phyloP scores from a whole-genome alignment of 1,140 invertebrate genomes.

The Magallana angulata region DNA sequence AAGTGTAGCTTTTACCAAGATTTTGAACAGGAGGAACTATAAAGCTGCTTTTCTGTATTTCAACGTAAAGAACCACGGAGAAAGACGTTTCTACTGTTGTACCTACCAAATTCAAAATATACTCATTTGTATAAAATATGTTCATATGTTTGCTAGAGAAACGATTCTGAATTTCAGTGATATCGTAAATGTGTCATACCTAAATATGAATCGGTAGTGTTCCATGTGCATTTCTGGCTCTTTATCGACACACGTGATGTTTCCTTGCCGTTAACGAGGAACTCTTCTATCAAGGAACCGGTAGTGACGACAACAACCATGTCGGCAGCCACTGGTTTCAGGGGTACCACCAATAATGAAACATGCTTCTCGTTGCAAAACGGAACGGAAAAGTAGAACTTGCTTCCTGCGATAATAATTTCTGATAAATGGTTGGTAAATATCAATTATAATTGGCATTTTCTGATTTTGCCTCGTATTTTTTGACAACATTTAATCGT shows the following conservation, averaged over 20 bases:
- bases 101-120: neutral
- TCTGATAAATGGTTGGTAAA: no score
- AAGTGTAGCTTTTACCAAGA: neutral
- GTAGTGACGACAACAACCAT: constrained; percentile 1
- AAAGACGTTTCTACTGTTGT: neutral
- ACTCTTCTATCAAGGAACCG: neutral
- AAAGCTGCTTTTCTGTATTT: neutral
- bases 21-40: neutral
- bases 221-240: neutral
- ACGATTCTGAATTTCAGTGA: no score
- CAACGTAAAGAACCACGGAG: neutral
- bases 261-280: neutral
- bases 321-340: neutral
- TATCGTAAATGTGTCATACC: neutral
- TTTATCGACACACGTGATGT: neutral
- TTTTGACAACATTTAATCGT: neutral
- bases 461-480: no score
- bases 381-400: neutral
- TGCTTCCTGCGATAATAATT: neutral
- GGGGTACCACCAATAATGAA: neutral
- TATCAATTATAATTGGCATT: no score
- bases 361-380: neutral
- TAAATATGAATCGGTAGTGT: neutral
- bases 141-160: no score
- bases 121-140: no score